Conservation (phyloP, 2,888 invertebrate species). For the Ditula angustiorana region DNA sequence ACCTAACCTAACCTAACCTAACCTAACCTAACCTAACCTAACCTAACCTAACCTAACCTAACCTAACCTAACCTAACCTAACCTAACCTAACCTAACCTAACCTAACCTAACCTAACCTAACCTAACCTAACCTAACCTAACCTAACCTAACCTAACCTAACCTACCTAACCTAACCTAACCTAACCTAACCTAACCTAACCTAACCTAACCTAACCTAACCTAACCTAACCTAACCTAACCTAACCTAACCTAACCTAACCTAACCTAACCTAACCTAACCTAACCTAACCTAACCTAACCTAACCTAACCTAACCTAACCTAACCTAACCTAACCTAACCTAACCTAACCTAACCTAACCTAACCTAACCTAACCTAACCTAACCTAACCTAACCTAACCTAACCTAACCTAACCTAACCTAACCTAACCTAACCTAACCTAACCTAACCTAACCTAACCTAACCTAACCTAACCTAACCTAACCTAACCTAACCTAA, state of each 20-base stretch:
- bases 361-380: constrained; percentile 35
- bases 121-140: constrained; percentile 27
- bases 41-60: constrained; percentile 20
- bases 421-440: constrained; percentile 35
- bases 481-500: constrained; percentile 38
- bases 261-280: constrained; percentile 36
- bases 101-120: constrained; percentile 32
- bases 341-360: constrained; percentile 35
- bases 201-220: constrained; percentile 32
- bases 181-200: constrained; percentile 8
- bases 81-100: constrained; percentile 28
- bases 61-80: constrained; percentile 22
- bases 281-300: constrained; percentile 37
- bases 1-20: constrained; percentile 23
- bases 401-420: constrained; percentile 35
- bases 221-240: constrained; percentile 38
- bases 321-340: constrained; percentile 35
- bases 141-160: constrained; percentile 15
- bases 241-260: constrained; percentile 29
- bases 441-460: constrained; percentile 38
- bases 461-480: constrained; percentile 36
- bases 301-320: constrained; percentile 35
- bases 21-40: constrained; percentile 22
- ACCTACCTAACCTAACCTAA: no score
- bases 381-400: constrained; percentile 29